Evolutionary conservation across 2,797 vertebrate genomes (phyloP), one percentile per base, ranked within the genome.

Genomic region (Tapera naevia): DNA sequence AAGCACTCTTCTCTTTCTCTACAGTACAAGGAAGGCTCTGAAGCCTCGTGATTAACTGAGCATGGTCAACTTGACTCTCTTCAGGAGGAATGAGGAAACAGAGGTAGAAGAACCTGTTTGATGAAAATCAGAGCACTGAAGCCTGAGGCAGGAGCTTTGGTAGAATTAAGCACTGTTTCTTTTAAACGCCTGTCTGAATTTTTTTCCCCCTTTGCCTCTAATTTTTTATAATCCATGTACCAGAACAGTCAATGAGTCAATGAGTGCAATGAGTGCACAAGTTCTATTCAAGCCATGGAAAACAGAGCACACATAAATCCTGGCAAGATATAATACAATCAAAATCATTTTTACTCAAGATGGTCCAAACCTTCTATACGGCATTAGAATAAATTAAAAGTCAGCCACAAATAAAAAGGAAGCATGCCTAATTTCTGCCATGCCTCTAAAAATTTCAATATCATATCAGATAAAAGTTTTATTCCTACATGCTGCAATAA

Each of bases 71-170:
- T 82, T 80, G 89, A 81, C 91, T 93, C 86, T 88, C 89, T 83
- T 58, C 41, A 58, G 22, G 32, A 96, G 61, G 88, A 97, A 96
- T 93, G 95, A 96, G 94, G 95, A 97, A 97, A 92, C 57, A 76
- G 67, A 94, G 73, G 91, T 79, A 93, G 95, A 95, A 96, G 95
- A 96, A 97, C 95, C 95, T 94, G 95, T 96, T 90, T 76, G 88
- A 94, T 91, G 94, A 90, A 96, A 90, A 33, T 54, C 62, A 32
- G 57, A 94, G 88, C 83, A 74, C 21, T 35, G 53, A 88, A 90
- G 89, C 95, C 91, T 37, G 66, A 94, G 85, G 93, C 94, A 93
- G 74, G 30, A 88, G 50, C 39, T 81, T 50, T 69, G 65, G 64
- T 57, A 86, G 78, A 93, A 81, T 67, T 84, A 90, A 90, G 58